Conservation (phyloP, 2,888 invertebrate species). For the Dynastes grantii region DNA sequence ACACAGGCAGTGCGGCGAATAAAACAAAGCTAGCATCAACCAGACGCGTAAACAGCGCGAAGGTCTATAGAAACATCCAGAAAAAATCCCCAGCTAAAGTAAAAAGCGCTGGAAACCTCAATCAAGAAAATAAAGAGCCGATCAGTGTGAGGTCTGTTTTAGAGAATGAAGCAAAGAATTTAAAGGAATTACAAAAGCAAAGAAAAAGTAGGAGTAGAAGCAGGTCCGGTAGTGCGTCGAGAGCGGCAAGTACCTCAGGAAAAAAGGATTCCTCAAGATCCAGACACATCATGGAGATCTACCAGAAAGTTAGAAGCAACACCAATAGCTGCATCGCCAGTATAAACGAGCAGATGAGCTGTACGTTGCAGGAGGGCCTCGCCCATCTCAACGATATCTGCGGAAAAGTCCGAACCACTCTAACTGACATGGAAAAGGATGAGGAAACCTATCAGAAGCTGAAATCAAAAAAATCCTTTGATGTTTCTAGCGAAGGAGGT, state of each 20-base stretch:
- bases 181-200: background rate
- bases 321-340: slow-evolving; percentile 55
- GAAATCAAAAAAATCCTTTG: slow-evolving; percentile 34
- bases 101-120: slow-evolving; percentile 22
- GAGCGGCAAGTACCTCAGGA: too few relatives aligned
- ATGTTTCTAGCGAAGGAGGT: slow-evolving; percentile 28
- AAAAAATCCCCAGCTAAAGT: background rate
- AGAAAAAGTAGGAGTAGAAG: background rate
- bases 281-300: slow-evolving; percentile 41
- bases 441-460: slow-evolving; percentile 45
- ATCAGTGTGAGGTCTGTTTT: slow-evolving; percentile 10
- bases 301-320: slow-evolving; percentile 50
- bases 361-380: slow-evolving; percentile 57
- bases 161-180: slow-evolving; percentile 7
- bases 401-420: slow-evolving; percentile 55
- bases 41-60: slow-evolving; percentile 15
- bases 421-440: slow-evolving; percentile 57
- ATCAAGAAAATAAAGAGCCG: background rate
- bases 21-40: background rate
- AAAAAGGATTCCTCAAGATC: background rate
- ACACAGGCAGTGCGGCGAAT: background rate
- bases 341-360: slow-evolving; percentile 59
- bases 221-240: slow-evolving; percentile 2
- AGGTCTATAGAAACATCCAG: background rate
- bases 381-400: slow-evolving; percentile 58